Percentiles rank a stretch among this genome's conserved stretches.
phyloP scores from a whole-genome alignment of 1,140 invertebrate genomes.

The Amyelois transitella region DNA sequence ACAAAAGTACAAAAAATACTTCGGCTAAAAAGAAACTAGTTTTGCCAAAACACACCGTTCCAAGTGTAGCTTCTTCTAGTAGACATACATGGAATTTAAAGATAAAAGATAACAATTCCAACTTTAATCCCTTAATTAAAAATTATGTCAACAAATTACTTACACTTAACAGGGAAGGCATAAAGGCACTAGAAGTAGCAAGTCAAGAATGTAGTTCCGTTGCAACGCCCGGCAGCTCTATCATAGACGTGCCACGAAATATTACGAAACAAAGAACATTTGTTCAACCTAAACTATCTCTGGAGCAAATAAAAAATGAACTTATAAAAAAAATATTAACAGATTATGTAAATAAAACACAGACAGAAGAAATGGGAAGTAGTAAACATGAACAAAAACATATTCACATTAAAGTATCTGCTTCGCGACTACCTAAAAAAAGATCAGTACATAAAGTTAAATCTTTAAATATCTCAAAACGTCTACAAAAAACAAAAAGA shows the following conservation, averaged over 20 bases:
- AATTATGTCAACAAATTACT: slow-evolving; percentile 72
- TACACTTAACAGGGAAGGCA: slow-evolving; percentile 63
- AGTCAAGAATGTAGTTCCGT: slow-evolving; percentile 71
- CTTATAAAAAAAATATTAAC: slow-evolving; percentile 44
- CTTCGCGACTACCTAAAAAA: slow-evolving; percentile 16
- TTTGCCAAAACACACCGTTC: background rate
- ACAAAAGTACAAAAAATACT: background rate
- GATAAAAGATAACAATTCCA: slow-evolving; percentile 14
- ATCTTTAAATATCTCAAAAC: slow-evolving; percentile 56
- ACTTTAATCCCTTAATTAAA: slow-evolving; percentile 54
- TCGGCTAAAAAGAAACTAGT: background rate
- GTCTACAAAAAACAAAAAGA: slow-evolving; percentile 24
- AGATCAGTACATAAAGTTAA: slow-evolving; percentile 58
- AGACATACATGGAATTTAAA: background rate
- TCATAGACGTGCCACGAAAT: slow-evolving; percentile 63
- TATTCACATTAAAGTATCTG: slow-evolving; percentile 3
- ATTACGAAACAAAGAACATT: slow-evolving; percentile 16
- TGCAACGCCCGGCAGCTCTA: slow-evolving; percentile 71
- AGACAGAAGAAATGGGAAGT: slow-evolving; percentile 9
- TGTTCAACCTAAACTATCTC: slow-evolving; percentile 42
- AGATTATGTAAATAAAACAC: slow-evolving; percentile 17
- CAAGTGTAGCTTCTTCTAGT: background rate
- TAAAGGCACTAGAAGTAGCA: slow-evolving; percentile 69
- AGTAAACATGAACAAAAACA: slow-evolving; percentile 11
- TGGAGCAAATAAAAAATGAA: slow-evolving; percentile 57